phyloP scores from a whole-genome alignment of 2,888 invertebrate species.

The Diaphora mendica region DNA sequence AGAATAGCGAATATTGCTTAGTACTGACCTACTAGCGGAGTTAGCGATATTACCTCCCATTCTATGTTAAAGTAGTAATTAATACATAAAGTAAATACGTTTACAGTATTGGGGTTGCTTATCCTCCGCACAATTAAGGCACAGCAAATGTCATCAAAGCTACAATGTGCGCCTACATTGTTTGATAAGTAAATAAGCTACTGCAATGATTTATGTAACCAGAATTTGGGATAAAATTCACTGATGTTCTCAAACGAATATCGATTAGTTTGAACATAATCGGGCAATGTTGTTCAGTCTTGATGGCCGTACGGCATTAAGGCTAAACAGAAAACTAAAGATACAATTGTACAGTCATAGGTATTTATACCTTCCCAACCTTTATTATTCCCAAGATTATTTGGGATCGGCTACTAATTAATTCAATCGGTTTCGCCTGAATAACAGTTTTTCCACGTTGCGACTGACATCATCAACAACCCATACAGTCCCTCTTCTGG shows the following conservation, averaged over 20 bases:
- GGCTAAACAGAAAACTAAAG: conserved; percentile 27
- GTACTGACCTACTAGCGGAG: background rate
- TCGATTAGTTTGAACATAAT: conserved; percentile 7
- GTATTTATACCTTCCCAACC: too few relatives aligned
- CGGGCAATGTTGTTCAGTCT: background rate
- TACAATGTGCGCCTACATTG: conserved; percentile 29
- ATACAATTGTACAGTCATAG: background rate
- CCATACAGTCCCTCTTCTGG: too few relatives aligned
- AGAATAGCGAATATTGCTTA: background rate
- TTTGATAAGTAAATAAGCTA: conserved; percentile 43
- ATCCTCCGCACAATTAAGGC: conserved; percentile 41
- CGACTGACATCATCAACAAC: too few relatives aligned
- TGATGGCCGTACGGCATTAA: background rate
- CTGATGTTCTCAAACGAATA: too few relatives aligned
- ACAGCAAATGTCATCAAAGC: conserved; percentile 39
- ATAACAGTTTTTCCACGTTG: too few relatives aligned
- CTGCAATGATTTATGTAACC: conserved; percentile 18
- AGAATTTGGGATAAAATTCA: conserved; percentile 8
- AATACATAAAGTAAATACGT: conserved; percentile 7
- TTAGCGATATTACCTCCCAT: background rate
- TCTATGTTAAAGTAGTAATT: background rate
- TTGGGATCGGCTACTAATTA: too few relatives aligned
- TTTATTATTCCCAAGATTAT: too few relatives aligned
- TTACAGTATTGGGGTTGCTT: conserved; percentile 23
- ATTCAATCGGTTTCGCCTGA: too few relatives aligned